Percentiles rank a stretch among this genome's conserved stretches.
phyloP scores from a whole-genome alignment of 2,888 invertebrate genomes.

The Drosophila fungiperda region DNA sequence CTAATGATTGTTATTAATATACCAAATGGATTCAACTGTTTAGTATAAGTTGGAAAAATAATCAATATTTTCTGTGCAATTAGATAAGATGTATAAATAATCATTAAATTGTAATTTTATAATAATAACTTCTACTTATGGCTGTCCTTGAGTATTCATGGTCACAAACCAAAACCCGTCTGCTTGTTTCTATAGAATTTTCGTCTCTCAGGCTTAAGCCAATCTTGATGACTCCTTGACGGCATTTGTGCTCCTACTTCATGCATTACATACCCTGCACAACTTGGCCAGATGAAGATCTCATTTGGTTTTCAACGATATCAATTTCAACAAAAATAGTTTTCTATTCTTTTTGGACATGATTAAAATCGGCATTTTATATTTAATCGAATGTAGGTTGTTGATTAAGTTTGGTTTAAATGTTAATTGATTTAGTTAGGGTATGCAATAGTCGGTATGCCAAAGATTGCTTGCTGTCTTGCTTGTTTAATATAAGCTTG shows the following conservation, averaged over 20 bases:
- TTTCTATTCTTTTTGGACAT: neutral
- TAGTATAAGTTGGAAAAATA: neutral
- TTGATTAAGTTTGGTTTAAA: neutral
- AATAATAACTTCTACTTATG: neutral
- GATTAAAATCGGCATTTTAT: neutral
- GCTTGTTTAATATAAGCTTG: slow-evolving; percentile 4
- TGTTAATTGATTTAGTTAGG: neutral
- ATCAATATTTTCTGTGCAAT: neutral
- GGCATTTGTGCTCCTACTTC: neutral
- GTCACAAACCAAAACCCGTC: neutral
- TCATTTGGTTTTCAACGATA: neutral
- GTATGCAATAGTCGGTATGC: neutral
- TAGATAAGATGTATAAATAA: neutral
- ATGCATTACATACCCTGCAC: neutral
- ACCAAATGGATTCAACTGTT: neutral
- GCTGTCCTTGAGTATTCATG: neutral
- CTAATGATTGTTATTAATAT: neutral
- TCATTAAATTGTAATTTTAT: neutral
- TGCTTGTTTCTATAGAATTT: neutral
- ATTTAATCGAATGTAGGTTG: neutral
- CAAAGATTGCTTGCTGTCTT: neutral
- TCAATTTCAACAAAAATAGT: neutral
- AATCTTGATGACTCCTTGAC: neutral
- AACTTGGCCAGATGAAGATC: neutral
- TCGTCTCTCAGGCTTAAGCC: neutral